Conservation (phyloP, 2,797 vertebrate genomes). For the Acanthopagrus latus region DNA sequence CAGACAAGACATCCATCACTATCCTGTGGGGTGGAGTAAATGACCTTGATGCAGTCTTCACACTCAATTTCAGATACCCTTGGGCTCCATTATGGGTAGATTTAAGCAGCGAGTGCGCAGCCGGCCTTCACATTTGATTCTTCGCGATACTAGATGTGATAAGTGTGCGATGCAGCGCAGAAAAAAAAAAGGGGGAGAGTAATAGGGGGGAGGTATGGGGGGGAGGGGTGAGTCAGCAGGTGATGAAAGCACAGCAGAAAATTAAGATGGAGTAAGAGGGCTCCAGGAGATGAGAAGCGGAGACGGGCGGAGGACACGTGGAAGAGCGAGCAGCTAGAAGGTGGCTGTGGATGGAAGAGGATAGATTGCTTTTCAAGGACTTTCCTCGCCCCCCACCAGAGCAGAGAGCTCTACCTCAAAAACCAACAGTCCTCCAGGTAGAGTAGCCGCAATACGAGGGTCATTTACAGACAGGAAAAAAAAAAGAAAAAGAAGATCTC, state of each 20-base stretch:
- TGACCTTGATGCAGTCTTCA: constrained; percentile 81
- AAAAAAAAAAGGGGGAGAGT: constrained; percentile 41
- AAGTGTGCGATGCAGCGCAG: constrained; percentile 60
- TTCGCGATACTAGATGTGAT: constrained; percentile 62
- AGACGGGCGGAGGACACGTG: constrained; percentile 56
- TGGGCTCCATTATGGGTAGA: constrained; percentile 78
- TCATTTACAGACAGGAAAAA: constrained; percentile 45
- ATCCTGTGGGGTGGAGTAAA: constrained; percentile 73
- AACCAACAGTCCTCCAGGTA: constrained; percentile 42
- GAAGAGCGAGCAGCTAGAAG: constrained; percentile 48
- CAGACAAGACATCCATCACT: constrained; percentile 83
- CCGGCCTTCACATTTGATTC: constrained; percentile 77
- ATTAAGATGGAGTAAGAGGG: constrained; percentile 71
- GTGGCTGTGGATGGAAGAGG: constrained; percentile 47
- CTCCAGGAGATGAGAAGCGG: constrained; percentile 51
- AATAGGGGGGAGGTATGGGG: constrained; percentile 19
- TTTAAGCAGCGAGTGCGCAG: constrained; percentile 68
- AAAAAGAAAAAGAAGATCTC: constrained; percentile 11
- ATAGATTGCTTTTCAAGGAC: constrained; percentile 74
- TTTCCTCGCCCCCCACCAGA: constrained; percentile 33
- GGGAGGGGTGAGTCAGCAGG: constrained; percentile 65
- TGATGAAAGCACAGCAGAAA: constrained; percentile 66
- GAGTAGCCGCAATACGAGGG: constrained; percentile 49
- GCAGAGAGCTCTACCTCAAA: constrained; percentile 31
- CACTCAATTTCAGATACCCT: constrained; percentile 81